Base-by-base conservation (phyloP, 2,797 vertebrate genomes). In the Balearica regulorum region DNA sequence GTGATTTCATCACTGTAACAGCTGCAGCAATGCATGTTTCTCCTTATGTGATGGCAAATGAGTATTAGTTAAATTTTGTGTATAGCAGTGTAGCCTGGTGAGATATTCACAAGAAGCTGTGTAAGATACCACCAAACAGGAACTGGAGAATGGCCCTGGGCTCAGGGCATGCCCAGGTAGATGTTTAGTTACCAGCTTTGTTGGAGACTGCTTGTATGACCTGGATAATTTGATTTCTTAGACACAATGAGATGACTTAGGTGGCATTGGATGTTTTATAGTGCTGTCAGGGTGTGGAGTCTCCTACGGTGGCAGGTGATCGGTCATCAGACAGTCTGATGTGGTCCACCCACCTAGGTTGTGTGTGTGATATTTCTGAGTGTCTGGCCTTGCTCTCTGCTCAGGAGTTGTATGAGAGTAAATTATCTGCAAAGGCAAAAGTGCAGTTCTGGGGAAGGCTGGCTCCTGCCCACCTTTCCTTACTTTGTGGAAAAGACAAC, bases 321-420 rank as follows among this genome's bases (percentile, higher is more conserved):
- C 7, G 3, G 13, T 76, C 18, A 41, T 17, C 54, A 55, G 84
- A 60, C 48, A 2, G 77, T 35, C 58, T 62, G 71, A 11, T 55
- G 70, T 0, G 1, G 39, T 72, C 75, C 13, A 8, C 49, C 54
- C 5, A 1, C 46, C 7, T 1, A 15, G 41, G 11, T 5, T 64
- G 8, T 26, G 29, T 87, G 49, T 68, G 12, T 43, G 3, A 15
- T 31, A 20, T n/a, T 31, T 70, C 58, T 10, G 28, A 33, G 24
- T 26, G 55, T 31, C 57, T 75, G 46, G 54, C 70, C 58, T 83
- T 55, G 71, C 37, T 72, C 21, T 75, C 22, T 35, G 12, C 64
- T 72, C 17, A 33, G n/a, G 29, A 39, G 29, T 11, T 79, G 19
- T 58, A 8, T 19, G 51, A 78, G 37, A 64, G 29, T 62, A 65